Base-by-base conservation (phyloP, 2,888 invertebrate genomes). In the Tipula helvola region DNA sequence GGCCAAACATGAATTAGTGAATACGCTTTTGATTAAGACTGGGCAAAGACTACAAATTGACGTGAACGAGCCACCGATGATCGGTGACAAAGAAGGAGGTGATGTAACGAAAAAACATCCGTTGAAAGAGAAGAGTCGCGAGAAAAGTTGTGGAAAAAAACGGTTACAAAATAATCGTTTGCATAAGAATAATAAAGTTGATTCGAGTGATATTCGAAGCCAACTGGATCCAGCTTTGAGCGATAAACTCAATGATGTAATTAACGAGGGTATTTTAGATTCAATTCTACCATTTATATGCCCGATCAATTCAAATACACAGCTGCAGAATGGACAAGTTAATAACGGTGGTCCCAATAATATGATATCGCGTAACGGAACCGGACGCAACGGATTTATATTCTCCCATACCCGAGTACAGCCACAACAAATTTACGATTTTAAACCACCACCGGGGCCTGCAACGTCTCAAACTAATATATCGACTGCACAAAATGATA, bases 201-300 rank as follows among this genome's bases (percentile, higher is more conserved):
- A 88, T n/a, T 28, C 36, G 8, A 83, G 28, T 44, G 84, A 86
- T 3, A 12, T 36, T 12, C 86, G 47, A 36, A 86, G 87, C 10
- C 57, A 85, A 13, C 87, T 91, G 71, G 90, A 91, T 89, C 90
- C 90, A 0, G 89, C 90, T 44, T 88, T 92, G 7, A 89, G 87
- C 12, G 90, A 90, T 39, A 91, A 91, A 88, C 88, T 92, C 42
- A 90, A 91, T 87, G 90, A 96, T 92, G 94, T 96, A 2, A 93
- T 97, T 88, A 95, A 95, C 86, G 97, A 97, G 92, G 97, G 97
- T 12, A 93, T 97, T 87, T 91, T 97, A 86, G 97, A 97, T 91
- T 96, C 96, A 0, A 95, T 97, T 87, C 91, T 97, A 86, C 96
- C 97, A 0, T 96, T 96, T 89, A 93, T 97, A 88, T 94, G 86